Evolutionary conservation across 2,888 invertebrate genomes (phyloP).

Genomic region (Xylota sylvarum): DNA sequence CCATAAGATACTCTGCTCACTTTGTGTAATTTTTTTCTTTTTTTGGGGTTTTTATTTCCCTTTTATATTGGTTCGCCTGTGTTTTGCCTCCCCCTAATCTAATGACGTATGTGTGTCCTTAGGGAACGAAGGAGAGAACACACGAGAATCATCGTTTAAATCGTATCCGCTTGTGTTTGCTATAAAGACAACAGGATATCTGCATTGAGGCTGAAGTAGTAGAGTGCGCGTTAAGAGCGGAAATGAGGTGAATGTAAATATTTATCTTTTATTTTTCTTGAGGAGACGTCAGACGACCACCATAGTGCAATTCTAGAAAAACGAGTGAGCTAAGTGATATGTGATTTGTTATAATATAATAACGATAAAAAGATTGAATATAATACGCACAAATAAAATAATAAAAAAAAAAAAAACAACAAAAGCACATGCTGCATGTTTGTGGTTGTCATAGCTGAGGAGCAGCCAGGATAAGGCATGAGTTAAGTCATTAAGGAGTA

Average conservation of each 20-base stretch:
- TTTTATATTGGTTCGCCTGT: conserved; percentile 1
- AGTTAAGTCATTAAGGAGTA: conserved; percentile 40
- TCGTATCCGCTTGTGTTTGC: conserved; percentile 39
- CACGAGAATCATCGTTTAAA: conserved; percentile 30
- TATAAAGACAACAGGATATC: conserved; percentile 57
- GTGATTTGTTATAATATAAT: conserved; percentile 52
- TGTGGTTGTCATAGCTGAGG: conserved; percentile 12
- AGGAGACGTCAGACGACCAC: not conserved
- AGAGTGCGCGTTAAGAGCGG: conserved; percentile 53
- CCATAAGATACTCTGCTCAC: conserved; percentile 26
- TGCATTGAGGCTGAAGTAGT: conserved; percentile 36
- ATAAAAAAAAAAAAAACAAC: conserved; percentile 18
- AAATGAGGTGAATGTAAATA: conserved; percentile 66
- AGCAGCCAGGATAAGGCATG: conserved; percentile 39
- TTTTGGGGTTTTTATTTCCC: not conserved
- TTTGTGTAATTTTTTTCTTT: conserved; percentile 1
- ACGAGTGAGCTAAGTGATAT: conserved; percentile 47
- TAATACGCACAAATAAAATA: conserved; percentile 11
- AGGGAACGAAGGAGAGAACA: conserved; percentile 37
- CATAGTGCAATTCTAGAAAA: conserved; percentile 18
- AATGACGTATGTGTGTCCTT: conserved; percentile 63
- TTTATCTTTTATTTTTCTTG: conserved; percentile 46
- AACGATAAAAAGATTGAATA: conserved; percentile 40
- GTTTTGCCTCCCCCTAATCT: conserved; percentile 12
- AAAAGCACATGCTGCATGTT: conserved; percentile 22